These are phyloP conservation scores for Scaeva pyrastri DNA, from an alignment of 2,888 invertebrate genomes.

Conservation along the genomic window DNA sequence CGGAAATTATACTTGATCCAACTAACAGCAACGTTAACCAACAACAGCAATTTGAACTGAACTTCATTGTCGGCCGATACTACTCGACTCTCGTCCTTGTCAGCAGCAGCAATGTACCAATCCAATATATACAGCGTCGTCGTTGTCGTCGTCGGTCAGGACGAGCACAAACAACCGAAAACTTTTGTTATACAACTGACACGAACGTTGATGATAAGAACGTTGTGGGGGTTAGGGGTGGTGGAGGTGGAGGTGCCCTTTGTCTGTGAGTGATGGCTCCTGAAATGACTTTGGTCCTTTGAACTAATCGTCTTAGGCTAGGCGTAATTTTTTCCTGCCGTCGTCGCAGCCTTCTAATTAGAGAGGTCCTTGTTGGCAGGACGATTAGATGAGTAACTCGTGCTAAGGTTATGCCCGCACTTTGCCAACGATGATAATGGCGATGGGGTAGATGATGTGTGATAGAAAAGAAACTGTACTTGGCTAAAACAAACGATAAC, in stretches of 20 bases:
- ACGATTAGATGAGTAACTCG: conserved; percentile 6
- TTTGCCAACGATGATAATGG: conserved; percentile 28
- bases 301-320: conserved; percentile 42
- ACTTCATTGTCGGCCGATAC: conserved; percentile 78
- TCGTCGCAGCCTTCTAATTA: conserved; percentile 54
- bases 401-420: conserved; percentile 6
- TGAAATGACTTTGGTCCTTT: conserved; percentile 52
- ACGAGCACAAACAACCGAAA: conserved; percentile 37
- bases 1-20: conserved; percentile 80
- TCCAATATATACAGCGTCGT: no score
- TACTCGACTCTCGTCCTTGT: conserved; percentile 65
- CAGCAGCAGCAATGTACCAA: conserved; percentile 31
- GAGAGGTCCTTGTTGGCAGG: conserved; percentile 28
- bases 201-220: conserved; percentile 32
- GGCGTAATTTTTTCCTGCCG: conserved; percentile 20
- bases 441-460: conserved; percentile 58
- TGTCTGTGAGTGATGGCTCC: conserved; percentile 66
- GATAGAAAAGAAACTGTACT: conserved; percentile 49
- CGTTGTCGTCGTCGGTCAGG: conserved; percentile 1
- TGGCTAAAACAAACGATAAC: conserved; percentile 31
- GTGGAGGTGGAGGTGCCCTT: neutral
- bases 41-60: conserved; percentile 78
- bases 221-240: neutral
- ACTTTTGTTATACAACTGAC: conserved; percentile 65
- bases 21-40: conserved; percentile 80